These are phyloP conservation scores for Parnassius smintheus DNA, from an alignment of 2,888 invertebrate genomes.

Conservation along the genomic window DNA sequence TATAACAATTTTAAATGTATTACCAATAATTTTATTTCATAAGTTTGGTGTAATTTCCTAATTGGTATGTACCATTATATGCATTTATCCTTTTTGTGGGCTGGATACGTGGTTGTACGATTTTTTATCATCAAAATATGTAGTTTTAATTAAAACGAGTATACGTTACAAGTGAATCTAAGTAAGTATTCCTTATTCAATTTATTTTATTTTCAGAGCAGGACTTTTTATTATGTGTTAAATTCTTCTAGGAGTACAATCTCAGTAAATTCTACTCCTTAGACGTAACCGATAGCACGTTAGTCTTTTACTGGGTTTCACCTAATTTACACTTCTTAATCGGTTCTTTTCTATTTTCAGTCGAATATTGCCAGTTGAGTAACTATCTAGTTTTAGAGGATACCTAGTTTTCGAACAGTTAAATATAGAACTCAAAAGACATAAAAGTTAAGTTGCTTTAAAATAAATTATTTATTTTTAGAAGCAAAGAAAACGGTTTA, in stretches of 20 bases:
- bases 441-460: not conserved
- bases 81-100: too few relatives aligned
- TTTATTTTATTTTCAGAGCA: too few relatives aligned
- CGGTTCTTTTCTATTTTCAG: slow-evolving; percentile 62
- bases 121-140: too few relatives aligned
- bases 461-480: not conserved
- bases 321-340: slow-evolving; percentile 61
- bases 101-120: too few relatives aligned
- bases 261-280: slow-evolving; percentile 10
- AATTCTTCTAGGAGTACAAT: not conserved
- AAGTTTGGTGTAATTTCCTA: too few relatives aligned
- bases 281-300: slow-evolving; percentile 12
- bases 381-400: slow-evolving; percentile 45
- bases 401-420: slow-evolving; percentile 43
- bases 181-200: too few relatives aligned
- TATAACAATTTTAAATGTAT: too few relatives aligned
- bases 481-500: not conserved
- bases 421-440: not conserved
- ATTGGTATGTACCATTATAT: too few relatives aligned
- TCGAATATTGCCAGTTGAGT: slow-evolving; percentile 70
- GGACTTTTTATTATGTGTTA: not conserved
- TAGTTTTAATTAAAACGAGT: too few relatives aligned
- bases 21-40: too few relatives aligned
- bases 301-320: slow-evolving; percentile 23
- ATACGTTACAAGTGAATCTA: too few relatives aligned